Conservation (phyloP, 1,140 invertebrate species). For the Goniozus legneri region DNA sequence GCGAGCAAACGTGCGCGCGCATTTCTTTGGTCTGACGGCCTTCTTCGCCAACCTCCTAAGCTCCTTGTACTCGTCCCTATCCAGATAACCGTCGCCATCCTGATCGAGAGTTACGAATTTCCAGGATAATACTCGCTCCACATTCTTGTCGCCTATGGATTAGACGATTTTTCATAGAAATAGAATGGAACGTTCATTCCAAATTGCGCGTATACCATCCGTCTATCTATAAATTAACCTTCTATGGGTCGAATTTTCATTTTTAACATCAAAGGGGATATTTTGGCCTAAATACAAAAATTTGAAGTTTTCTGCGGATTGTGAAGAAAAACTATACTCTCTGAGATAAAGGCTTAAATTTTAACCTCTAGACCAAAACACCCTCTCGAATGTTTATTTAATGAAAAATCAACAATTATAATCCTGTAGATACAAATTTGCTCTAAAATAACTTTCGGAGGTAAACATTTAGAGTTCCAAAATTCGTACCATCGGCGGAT, state of each 20-base stretch:
- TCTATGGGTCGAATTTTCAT: neutral
- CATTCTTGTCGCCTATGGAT: slow-evolving; percentile 45
- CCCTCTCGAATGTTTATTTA: too few relatives aligned
- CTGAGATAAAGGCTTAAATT: too few relatives aligned
- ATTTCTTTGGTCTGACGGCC: slow-evolving; percentile 81
- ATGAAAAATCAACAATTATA: too few relatives aligned
- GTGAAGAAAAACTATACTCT: too few relatives aligned
- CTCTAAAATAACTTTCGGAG: too few relatives aligned
- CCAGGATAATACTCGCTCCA: slow-evolving; percentile 70
- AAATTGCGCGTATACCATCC: too few relatives aligned
- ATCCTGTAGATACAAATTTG: too few relatives aligned
- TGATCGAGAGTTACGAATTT: slow-evolving; percentile 80
- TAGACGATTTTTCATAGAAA: too few relatives aligned
- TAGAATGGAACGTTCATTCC: too few relatives aligned
- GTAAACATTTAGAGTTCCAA: neutral
- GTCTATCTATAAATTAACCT: too few relatives aligned
- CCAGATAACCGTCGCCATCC: slow-evolving; percentile 70
- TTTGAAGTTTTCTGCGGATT: too few relatives aligned
- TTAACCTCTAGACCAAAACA: too few relatives aligned
- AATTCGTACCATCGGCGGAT: slow-evolving; percentile 37
- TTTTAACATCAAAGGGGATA: neutral
- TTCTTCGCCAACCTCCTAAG: slow-evolving; percentile 78
- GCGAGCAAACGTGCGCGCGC: slow-evolving; percentile 82
- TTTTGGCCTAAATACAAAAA: neutral
- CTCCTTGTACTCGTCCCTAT: slow-evolving; percentile 76